Evolutionary conservation across 2,113 vertebrate species (phyloP).

Genomic region (Rhodinocichla rosea): DNA sequence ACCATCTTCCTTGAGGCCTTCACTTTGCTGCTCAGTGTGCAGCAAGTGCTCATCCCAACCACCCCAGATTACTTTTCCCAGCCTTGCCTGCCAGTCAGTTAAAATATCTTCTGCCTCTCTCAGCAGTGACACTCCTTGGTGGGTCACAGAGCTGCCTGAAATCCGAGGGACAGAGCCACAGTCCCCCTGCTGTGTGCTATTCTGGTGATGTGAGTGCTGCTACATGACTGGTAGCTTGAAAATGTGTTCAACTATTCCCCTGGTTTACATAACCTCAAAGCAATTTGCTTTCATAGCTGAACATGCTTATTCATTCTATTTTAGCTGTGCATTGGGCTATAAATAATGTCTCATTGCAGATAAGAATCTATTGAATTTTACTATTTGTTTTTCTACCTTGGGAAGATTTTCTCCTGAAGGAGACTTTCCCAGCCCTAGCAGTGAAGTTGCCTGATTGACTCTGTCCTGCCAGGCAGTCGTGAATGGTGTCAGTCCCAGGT

Average conservation of each 20-base stretch:
- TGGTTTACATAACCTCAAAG: constrained; percentile 39
- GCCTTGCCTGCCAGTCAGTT: not conserved
- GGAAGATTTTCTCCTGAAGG: not conserved
- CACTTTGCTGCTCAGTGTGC: not conserved
- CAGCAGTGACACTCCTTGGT: not conserved
- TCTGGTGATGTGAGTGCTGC: not conserved
- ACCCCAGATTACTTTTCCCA: not conserved
- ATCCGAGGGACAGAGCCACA: not conserved
- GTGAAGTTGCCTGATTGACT: not conserved
- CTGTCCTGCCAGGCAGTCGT: not conserved
- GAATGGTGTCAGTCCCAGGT: not conserved
- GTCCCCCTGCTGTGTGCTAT: not conserved
- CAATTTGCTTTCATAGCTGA: constrained; percentile 39
- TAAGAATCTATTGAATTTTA: not conserved
- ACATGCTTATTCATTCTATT: constrained; percentile 17
- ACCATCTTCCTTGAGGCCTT: not conserved
- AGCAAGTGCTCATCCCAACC: not conserved
- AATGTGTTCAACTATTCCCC: not conserved
- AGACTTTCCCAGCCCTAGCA: not conserved
- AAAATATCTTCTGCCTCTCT: not conserved
- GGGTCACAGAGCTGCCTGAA: not conserved
- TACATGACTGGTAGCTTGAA: not conserved
- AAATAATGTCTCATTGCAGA: constrained; percentile 15
- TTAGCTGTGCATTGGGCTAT: constrained; percentile 34
- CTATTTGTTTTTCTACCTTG: not conserved